A percentile compares a stretch with the other conserved stretches of the same genome.
These are phyloP conservation scores for Hippocampus barbouri DNA, from an alignment of 2,113 vertebrate genomes.

Conservation along the genomic window DNA sequence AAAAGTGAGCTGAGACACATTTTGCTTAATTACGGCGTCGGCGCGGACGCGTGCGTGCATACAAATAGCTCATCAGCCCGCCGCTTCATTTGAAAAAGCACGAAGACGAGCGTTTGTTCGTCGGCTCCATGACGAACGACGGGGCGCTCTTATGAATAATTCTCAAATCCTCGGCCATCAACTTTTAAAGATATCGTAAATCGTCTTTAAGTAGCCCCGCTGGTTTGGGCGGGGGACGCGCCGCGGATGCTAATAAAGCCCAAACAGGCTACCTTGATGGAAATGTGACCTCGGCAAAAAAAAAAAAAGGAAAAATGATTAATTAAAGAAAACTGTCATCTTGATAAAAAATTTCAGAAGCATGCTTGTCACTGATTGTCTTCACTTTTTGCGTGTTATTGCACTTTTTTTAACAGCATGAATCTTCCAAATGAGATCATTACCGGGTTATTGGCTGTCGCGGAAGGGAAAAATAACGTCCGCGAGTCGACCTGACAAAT, in stretches of 20 bases:
- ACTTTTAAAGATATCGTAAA: slow-evolving; percentile 76
- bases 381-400: neutral
- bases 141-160: slow-evolving; percentile 77
- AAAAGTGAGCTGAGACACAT: slow-evolving; percentile 53
- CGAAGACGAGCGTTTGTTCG: slow-evolving; percentile 71
- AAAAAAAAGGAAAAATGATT: slow-evolving; percentile 79
- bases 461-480: neutral
- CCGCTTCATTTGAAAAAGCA: slow-evolving; percentile 72
- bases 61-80: slow-evolving; percentile 60
- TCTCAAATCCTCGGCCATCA: slow-evolving; percentile 74
- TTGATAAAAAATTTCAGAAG: no score
- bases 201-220: slow-evolving; percentile 73
- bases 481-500: neutral
- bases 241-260: slow-evolving; percentile 65
- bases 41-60: slow-evolving; percentile 56
- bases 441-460: neutral
- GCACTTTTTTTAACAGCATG: slow-evolving; percentile 14
- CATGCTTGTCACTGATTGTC: neutral
- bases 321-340: slow-evolving; percentile 54
- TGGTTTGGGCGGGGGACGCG: slow-evolving; percentile 62
- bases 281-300: slow-evolving; percentile 60
- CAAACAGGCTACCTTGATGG: slow-evolving; percentile 49
- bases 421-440: slow-evolving; percentile 33
- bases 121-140: slow-evolving; percentile 62
- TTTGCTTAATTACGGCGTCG: slow-evolving; percentile 69